Percentiles rank a stretch among this genome's conserved stretches.
Evolutionary conservation across 2,113 vertebrate species (phyloP).

Genomic region (Serilophus lunatus): DNA sequence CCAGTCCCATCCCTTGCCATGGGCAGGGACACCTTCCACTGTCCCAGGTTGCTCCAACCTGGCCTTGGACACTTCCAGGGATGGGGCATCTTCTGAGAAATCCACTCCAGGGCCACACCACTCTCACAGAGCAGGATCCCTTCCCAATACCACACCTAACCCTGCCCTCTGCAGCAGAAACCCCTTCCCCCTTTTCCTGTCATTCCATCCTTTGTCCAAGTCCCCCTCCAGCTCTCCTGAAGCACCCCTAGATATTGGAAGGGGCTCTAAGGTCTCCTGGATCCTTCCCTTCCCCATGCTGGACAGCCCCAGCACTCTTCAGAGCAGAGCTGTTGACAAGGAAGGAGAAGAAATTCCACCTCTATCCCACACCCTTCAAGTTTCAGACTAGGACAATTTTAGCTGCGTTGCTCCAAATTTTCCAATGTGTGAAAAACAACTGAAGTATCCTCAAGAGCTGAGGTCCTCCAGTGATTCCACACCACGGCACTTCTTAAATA

Average conservation of each 20-base stretch:
- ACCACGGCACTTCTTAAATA: background rate
- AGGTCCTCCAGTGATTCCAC: background rate
- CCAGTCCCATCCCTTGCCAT: accelerated
- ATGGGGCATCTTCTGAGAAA: background rate
- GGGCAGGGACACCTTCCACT: background rate
- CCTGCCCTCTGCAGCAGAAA: background rate
- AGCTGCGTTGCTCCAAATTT: background rate
- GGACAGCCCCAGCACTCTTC: background rate
- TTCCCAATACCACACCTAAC: accelerated
- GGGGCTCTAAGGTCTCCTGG: background rate
- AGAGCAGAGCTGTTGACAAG: background rate
- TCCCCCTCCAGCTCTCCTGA: background rate
- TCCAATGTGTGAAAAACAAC: slow-evolving; percentile 19
- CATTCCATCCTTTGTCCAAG: background rate
- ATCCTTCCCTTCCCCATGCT: background rate
- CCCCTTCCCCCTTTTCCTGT: background rate
- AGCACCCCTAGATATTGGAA: accelerated
- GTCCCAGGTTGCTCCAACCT: accelerated
- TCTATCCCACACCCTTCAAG: background rate
- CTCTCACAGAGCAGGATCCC: background rate
- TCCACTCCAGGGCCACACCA: background rate
- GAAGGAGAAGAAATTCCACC: background rate
- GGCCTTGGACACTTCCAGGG: accelerated
- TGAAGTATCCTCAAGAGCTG: background rate
- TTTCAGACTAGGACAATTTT: slow-evolving; percentile 9